These are phyloP conservation scores for Phlogophora meticulosa DNA, from an alignment of 2,888 invertebrate genomes.

Conservation along the genomic window DNA sequence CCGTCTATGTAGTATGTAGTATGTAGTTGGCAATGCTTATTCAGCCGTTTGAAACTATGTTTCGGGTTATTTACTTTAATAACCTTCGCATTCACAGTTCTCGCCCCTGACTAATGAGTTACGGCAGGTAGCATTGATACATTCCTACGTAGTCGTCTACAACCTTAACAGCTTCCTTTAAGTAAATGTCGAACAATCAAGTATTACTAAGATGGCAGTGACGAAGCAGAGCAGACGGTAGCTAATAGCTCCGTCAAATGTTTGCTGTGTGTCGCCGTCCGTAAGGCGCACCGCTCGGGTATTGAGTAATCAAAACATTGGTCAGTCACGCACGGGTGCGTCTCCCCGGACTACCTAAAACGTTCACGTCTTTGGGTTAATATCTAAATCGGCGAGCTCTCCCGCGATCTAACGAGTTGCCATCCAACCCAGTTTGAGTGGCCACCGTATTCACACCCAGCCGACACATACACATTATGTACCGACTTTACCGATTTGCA, in stretches of 20 bases:
- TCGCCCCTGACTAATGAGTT: slow-evolving; percentile 5
- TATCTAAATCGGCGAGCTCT: slow-evolving; percentile 25
- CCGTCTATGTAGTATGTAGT: background rate
- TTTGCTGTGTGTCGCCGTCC: slow-evolving; percentile 9
- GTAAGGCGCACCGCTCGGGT: slow-evolving; percentile 8
- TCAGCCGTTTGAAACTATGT: background rate
- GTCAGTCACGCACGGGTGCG: slow-evolving; percentile 35
- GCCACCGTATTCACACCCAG: slow-evolving; percentile 8
- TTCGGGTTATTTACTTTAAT: slow-evolving; percentile 5
- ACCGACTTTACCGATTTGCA: background rate
- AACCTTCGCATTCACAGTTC: background rate
- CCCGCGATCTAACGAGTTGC: slow-evolving; percentile 32
- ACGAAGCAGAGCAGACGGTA: slow-evolving; percentile 12
- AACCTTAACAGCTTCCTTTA: slow-evolving; percentile 2
- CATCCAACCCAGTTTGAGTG: slow-evolving; percentile 34
- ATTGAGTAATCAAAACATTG: slow-evolving; percentile 37
- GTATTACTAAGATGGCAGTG: slow-evolving; percentile 19
- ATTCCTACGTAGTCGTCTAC: background rate
- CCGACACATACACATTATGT: background rate
- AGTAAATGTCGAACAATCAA: slow-evolving; percentile 18
- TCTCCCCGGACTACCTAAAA: slow-evolving; percentile 27
- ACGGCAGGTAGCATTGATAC: background rate
- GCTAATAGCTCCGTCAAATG: slow-evolving; percentile 16
- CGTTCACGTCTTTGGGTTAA: slow-evolving; percentile 37
- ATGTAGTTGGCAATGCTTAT: slow-evolving; percentile 4